Evolutionary conservation across 1,140 invertebrate genomes (phyloP), one percentile per base, ranked within the genome.

Genomic region (Branchinecta lynchi): DNA sequence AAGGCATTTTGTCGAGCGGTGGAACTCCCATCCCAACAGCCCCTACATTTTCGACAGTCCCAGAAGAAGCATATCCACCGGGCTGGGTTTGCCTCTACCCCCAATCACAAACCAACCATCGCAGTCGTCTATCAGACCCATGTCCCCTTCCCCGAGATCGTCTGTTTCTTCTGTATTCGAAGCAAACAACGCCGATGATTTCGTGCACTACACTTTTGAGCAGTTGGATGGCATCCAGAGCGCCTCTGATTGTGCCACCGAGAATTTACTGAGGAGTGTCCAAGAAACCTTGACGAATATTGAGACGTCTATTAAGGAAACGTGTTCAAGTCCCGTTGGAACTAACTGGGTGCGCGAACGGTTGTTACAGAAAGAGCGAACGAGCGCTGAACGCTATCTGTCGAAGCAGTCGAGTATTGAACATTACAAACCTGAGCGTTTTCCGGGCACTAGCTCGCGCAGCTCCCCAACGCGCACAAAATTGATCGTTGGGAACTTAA

Each of bases 21-120:
- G 89, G 89, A 85, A 87, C 70, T 88, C 89, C 73, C 88, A 90
- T 77, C 88, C 88, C 0, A 87, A 90, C 75, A 90, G 88, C 43
- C 89, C 89, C 67, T 91, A 91, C 75, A 79, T 86, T 17, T 86
- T 90, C 74, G 87, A 90, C 73, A 83, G 84, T 67, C 78, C 83
- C 65, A 80, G 81, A 17, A 60, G 68, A n/a, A 67, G 65, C 9
- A 70, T 70, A 44, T 44, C 70, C 17, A 60, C 51, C 17, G 51
- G 51, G 12, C 12, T 12, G 12, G 51, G 51, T 60, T 20, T 15
- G 17, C 51, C 51, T 3, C 51, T 60, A 20, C 17, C 51, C 12
- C 51, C 51, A 60, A 20, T 60, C 17, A 20, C 17, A 60, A 60
- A 60, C 12, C 51, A 60, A 6, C 51, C 51, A 60, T 60, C 51